These are phyloP conservation scores for Sander lucioperca DNA, from an alignment of 2,113 vertebrate genomes.

Conservation along the genomic window DNA sequence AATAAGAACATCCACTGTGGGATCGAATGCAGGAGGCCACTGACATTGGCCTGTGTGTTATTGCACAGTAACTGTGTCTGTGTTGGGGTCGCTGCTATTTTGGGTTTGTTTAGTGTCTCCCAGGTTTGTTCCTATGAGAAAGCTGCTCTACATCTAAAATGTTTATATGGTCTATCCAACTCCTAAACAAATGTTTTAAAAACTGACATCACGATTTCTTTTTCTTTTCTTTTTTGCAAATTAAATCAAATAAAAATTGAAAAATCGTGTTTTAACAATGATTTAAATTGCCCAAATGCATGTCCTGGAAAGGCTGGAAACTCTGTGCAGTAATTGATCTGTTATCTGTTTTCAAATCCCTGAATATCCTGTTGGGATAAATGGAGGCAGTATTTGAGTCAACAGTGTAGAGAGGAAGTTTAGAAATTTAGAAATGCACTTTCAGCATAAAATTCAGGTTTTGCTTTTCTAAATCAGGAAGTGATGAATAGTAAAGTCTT, in stretches of 20 bases:
- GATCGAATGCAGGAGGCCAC: constrained; percentile 1
- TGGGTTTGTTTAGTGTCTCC: constrained; percentile 16
- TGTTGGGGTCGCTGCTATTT: constrained; percentile 20
- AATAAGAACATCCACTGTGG: constrained; percentile 5
- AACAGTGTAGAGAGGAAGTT: constrained; percentile 12
- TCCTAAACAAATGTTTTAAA: background rate
- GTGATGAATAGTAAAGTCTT: constrained; percentile 37
- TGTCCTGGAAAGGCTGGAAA: background rate
- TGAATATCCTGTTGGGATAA: background rate
- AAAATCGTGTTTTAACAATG: background rate
- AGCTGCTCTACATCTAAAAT: background rate
- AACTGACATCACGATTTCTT: too few relatives aligned
- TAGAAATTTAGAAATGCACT: constrained; percentile 40
- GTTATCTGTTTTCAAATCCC: background rate
- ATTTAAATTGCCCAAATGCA: background rate
- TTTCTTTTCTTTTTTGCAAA: background rate
- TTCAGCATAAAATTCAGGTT: constrained; percentile 50
- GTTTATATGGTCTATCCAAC: background rate
- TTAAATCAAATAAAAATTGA: background rate
- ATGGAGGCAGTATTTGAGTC: constrained; percentile 2
- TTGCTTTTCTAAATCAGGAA: constrained; percentile 53
- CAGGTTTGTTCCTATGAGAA: constrained; percentile 24
- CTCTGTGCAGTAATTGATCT: background rate
- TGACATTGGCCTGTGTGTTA: constrained; percentile 6
- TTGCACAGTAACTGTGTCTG: background rate